phyloP scores from a whole-genome alignment of 1,140 invertebrate genomes.

The Sweltsa coloradensis region DNA sequence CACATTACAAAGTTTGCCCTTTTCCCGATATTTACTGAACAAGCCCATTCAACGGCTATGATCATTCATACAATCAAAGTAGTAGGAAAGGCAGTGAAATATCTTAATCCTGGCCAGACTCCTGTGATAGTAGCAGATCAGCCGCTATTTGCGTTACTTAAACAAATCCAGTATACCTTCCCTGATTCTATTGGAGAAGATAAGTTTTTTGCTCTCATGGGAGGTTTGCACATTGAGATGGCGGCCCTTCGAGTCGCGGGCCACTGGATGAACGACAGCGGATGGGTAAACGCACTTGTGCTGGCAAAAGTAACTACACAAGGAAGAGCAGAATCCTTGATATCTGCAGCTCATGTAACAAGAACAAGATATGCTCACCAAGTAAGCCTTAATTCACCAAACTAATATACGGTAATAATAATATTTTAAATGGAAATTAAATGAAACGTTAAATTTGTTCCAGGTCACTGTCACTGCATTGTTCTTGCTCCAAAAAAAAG shows the following conservation, averaged over 20 bases:
- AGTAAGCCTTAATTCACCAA: too few relatives aligned
- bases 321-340: slow-evolving; percentile 4
- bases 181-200: slow-evolving; percentile 9
- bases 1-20: slow-evolving; percentile 4
- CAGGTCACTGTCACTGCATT: neutral
- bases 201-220: slow-evolving; percentile 9
- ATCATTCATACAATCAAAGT: slow-evolving; percentile 13
- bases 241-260: slow-evolving; percentile 3
- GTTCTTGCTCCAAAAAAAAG: neutral
- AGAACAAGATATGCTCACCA: slow-evolving; percentile 6
- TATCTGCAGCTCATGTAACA: neutral
- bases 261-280: slow-evolving; percentile 5
- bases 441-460: too few relatives aligned
- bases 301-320: neutral
- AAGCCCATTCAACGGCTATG: slow-evolving; percentile 12
- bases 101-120: slow-evolving; percentile 18
- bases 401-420: too few relatives aligned
- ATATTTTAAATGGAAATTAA: too few relatives aligned
- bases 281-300: slow-evolving; percentile 7
- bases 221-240: slow-evolving; percentile 7
- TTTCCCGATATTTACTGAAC: slow-evolving; percentile 13
- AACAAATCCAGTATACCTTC: slow-evolving; percentile 18
- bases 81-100: slow-evolving; percentile 8
- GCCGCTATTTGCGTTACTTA: slow-evolving; percentile 16
- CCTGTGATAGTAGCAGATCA: slow-evolving; percentile 18